These are phyloP conservation scores for Resseliella maxima DNA, from an alignment of 2,888 invertebrate genomes.

Conservation along the genomic window DNA sequence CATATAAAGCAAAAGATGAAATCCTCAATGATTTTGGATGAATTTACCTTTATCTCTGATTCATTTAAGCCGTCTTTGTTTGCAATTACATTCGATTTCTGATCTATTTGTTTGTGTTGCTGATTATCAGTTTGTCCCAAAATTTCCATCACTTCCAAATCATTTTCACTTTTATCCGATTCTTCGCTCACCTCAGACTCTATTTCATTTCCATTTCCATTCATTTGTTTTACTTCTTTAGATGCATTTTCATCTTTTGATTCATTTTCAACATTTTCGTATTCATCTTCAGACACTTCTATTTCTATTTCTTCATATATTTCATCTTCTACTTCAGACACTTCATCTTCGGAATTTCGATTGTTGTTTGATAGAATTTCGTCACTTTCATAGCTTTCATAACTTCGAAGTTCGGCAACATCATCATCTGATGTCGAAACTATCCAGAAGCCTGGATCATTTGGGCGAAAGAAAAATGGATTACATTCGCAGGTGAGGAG, in stretches of 20 bases:
- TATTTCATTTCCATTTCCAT: no score
- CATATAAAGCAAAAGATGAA: background rate
- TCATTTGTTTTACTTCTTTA: no score
- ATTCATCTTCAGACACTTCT: slow-evolving; percentile 8
- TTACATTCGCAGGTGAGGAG: slow-evolving; percentile 19
- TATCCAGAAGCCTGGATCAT: slow-evolving; percentile 28
- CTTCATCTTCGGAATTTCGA: background rate
- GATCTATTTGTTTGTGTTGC: background rate
- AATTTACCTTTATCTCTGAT: background rate
- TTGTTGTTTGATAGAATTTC: background rate
- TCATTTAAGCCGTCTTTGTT: background rate
- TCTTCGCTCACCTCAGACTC: background rate
- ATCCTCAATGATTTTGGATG: background rate
- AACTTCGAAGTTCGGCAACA: background rate
- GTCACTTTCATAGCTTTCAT: background rate
- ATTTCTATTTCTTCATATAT: no score
- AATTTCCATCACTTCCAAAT: slow-evolving; percentile 8
- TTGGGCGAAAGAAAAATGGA: slow-evolving; percentile 14
- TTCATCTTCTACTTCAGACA: background rate
- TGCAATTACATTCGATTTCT: background rate
- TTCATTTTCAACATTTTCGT: no score
- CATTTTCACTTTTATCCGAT: background rate
- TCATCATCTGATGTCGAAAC: slow-evolving; percentile 23
- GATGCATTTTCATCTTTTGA: no score
- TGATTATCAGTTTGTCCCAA: background rate